A percentile compares a stretch with the other conserved stretches of the same genome.
Evolutionary conservation across 1,140 invertebrate genomes (phyloP).

Genomic region (Latrodectus geometricus): DNA sequence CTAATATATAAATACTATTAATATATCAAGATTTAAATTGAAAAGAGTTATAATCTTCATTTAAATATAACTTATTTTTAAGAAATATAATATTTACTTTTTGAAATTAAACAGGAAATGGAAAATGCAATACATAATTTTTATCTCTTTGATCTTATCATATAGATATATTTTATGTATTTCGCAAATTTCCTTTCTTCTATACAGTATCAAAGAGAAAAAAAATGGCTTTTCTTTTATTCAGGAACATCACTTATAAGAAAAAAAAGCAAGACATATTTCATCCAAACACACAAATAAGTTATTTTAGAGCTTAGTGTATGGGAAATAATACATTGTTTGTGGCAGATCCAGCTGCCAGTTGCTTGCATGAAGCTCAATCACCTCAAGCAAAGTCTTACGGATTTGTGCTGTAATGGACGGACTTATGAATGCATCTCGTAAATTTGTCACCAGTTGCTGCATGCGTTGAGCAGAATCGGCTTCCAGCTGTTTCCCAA

Average conservation of each 20-base stretch:
- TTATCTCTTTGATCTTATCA: neutral
- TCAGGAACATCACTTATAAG: neutral
- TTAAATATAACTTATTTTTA: too few relatives aligned
- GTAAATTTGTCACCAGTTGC: conserved; percentile 79
- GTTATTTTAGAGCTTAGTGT: conserved; percentile 46
- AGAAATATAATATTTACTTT: too few relatives aligned
- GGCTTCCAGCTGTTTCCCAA: conserved; percentile 85
- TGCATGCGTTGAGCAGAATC: conserved; percentile 83
- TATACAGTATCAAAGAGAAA: neutral
- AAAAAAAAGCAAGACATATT: neutral
- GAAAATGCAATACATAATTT: neutral
- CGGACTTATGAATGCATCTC: conserved; percentile 85
- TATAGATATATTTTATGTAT: neutral
- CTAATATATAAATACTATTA: too few relatives aligned
- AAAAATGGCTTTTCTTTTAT: neutral
- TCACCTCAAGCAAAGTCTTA: conserved; percentile 86
- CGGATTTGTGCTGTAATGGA: conserved; percentile 69
- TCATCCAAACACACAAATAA: neutral
- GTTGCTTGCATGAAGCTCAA: conserved; percentile 86
- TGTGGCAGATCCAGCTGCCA: conserved; percentile 90
- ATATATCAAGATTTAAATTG: too few relatives aligned
- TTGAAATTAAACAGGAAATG: too few relatives aligned
- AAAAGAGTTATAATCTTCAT: too few relatives aligned
- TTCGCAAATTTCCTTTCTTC: neutral
- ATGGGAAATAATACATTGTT: conserved; percentile 88